Percentiles rank a stretch among this genome's conserved stretches.
Evolutionary conservation across 2,888 invertebrate species (phyloP).

Genomic region (Atherix ibis): DNA sequence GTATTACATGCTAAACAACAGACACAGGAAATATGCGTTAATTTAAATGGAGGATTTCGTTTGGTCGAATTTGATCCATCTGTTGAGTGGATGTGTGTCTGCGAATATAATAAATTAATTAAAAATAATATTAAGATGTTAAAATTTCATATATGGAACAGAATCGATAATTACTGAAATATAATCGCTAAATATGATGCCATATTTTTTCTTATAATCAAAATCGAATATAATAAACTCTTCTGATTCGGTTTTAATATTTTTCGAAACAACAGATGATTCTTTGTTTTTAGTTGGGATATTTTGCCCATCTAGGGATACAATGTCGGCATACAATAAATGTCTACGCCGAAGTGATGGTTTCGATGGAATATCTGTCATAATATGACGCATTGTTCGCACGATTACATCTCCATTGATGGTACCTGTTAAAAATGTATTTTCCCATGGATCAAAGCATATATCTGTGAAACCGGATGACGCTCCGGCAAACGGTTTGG

Average conservation of each 20-base stretch:
- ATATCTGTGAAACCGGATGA: constrained; percentile 15
- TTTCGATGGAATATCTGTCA: constrained; percentile 4
- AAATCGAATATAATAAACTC: too few species aligned
- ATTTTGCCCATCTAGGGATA: constrained; percentile 13
- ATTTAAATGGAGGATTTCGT: background rate
- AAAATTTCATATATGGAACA: too few species aligned
- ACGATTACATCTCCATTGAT: constrained; percentile 24
- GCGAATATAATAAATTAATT: too few species aligned
- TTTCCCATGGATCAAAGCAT: constrained; percentile 18
- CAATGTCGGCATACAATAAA: constrained; percentile 16
- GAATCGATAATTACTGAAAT: too few species aligned
- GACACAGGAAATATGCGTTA: constrained; percentile 2
- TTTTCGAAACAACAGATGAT: too few species aligned
- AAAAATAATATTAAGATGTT: too few species aligned
- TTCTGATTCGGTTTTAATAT: too few species aligned
- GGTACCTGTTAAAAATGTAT: constrained; percentile 14
- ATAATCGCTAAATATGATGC: too few species aligned
- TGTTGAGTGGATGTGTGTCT: too few species aligned
- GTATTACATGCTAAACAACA: constrained; percentile 2
- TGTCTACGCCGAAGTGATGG: constrained; percentile 10
- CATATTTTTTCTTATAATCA: too few species aligned
- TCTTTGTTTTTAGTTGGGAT: too few species aligned
- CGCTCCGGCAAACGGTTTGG: constrained; percentile 10
- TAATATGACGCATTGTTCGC: too few species aligned
- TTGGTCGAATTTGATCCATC: background rate